Evolutionary conservation across 2,888 invertebrate genomes (phyloP), one percentile per base, ranked within the genome.

Genomic region (Agriopis marginaria): DNA sequence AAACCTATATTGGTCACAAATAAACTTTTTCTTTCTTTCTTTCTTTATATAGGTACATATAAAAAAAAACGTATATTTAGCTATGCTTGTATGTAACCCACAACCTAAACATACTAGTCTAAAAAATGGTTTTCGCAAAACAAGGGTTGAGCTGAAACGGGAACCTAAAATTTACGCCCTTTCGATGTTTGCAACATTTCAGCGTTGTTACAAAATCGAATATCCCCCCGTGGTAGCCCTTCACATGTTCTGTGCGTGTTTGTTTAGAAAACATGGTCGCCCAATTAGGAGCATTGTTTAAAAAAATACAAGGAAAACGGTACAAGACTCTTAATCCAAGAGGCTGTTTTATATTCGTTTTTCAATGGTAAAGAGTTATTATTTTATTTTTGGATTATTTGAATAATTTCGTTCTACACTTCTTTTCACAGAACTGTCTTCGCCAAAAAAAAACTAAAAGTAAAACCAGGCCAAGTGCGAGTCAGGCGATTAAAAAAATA

Each of bases 191-290:
- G 45, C 49, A 54, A 61, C 64, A 55, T 64, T 68, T 55, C 62
- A 11, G 49, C 40, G 60, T 32, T 63, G 66, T 53, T 45, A 60
- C 66, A 60, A 63, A 70, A 60, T 44, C 54, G 65, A 50, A 54
- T 61, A 58, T 60, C 70, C 59, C 59, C 70, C 32, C n/a, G 63
- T 70, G 70, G 23, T 66, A 70, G 23, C 70, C 66, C 63, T 70
- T 40, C 44, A 44, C 66, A 66, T 66, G 66, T 66, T 55, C 14
- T 14, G 45, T 40, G 68, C 75, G 70, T 77, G 77, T 78, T 23
- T 76, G 72, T 77, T 79, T 74, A 72, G 67, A 66, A 63, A 67
- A 72, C 70, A 70, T 60, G 70, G 63, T 51, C 50, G 17, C 65
- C 60, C 61, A 70, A 68, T 70, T 70, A 70, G 42, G 47, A 66